Evolutionary conservation across 2,888 invertebrate genomes (phyloP).

Genomic region (Nomada flava): DNA sequence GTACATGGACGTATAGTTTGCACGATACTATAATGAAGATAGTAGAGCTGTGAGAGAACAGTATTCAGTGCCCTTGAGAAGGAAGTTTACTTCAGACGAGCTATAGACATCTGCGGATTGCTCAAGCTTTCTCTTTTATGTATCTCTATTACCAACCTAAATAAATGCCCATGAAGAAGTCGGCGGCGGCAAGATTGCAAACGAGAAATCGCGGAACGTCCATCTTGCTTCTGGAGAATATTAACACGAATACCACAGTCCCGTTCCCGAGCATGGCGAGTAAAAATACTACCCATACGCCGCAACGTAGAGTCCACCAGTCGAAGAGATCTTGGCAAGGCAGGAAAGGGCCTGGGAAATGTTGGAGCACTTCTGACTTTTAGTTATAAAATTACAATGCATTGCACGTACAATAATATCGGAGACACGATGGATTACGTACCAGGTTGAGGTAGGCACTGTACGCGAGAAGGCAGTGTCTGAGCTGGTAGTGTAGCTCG

Average conservation of each 20-base stretch:
- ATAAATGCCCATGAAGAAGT: constrained; percentile 98
- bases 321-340: constrained; percentile 98
- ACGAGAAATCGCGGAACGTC: constrained; percentile 98
- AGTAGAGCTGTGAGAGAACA: too few species aligned
- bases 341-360: constrained; percentile 92
- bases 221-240: constrained; percentile 96
- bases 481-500: constrained; percentile 75
- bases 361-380: background rate
- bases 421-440: constrained; percentile 43
- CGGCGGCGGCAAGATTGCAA: constrained; percentile 97
- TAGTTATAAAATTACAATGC: background rate
- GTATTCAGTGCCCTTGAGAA: too few species aligned
- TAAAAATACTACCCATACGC: constrained; percentile 98
- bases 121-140: too few species aligned
- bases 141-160: constrained; percentile 86
- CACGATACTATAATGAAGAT: too few species aligned
- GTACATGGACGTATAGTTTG: too few species aligned
- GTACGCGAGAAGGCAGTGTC: constrained; percentile 78
- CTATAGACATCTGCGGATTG: background rate
- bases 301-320: constrained; percentile 98
- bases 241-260: constrained; percentile 96
- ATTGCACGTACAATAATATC: background rate
- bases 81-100: background rate
- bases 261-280: constrained; percentile 98
- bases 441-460: constrained; percentile 94